Percentiles rank a stretch among this genome's conserved stretches.
Evolutionary conservation across 1,140 invertebrate genomes (phyloP).

Genomic region (Hypsibius dujardini): DNA sequence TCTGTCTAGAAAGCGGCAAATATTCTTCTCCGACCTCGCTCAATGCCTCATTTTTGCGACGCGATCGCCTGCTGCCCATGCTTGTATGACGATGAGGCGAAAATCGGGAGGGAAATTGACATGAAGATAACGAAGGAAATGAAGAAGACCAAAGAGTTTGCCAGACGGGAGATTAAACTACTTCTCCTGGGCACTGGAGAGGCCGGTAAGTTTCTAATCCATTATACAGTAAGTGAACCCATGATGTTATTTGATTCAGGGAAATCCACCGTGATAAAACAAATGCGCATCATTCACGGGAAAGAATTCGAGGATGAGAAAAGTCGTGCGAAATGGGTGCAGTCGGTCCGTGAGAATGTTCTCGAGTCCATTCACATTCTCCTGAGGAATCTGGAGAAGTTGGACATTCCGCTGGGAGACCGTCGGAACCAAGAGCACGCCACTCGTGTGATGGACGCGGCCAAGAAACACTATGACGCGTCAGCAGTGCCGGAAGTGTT

Average conservation of each 20-base stretch:
- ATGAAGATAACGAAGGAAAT: neutral
- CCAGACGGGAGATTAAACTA: neutral
- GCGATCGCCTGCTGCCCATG: too few relatives aligned
- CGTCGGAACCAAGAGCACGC: neutral
- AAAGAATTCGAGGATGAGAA: neutral
- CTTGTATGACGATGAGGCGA: too few relatives aligned
- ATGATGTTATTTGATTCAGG: too few relatives aligned
- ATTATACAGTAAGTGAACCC: too few relatives aligned
- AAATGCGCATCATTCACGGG: neutral
- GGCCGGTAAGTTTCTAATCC: neutral
- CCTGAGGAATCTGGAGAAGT: neutral
- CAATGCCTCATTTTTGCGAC: too few relatives aligned
- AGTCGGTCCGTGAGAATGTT: neutral
- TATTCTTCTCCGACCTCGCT: too few relatives aligned
- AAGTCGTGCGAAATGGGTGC: neutral
- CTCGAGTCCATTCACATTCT: constrained; percentile 23
- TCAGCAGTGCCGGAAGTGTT: constrained; percentile 18
- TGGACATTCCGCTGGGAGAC: neutral
- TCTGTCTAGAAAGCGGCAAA: too few relatives aligned
- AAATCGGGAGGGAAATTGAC: constrained; percentile 22
- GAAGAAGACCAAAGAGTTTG: neutral
- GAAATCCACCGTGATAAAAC: neutral
- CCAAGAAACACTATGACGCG: too few relatives aligned
- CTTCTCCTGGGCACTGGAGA: neutral
- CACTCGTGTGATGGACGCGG: neutral